phyloP scores from a whole-genome alignment of 2,797 vertebrate species.

The Neostethus bicornis region DNA sequence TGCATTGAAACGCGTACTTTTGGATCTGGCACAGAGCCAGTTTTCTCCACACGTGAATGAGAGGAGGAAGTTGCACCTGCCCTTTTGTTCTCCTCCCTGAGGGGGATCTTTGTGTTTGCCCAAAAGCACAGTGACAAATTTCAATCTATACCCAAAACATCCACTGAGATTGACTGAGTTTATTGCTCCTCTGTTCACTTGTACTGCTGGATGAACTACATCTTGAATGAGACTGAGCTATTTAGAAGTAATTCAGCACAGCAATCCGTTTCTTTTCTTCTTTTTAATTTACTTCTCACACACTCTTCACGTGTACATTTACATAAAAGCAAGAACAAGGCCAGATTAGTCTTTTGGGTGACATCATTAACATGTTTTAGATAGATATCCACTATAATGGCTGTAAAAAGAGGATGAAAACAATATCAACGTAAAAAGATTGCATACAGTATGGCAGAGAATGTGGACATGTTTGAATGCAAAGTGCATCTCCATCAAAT shows the following conservation, averaged over 20 bases:
- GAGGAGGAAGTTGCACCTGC: slow-evolving; percentile 91
- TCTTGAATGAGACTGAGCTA: slow-evolving; percentile 49
- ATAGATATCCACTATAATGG: slow-evolving; percentile 86
- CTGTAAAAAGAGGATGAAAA: slow-evolving; percentile 80
- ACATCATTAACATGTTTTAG: slow-evolving; percentile 82
- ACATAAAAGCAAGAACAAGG: slow-evolving; percentile 48
- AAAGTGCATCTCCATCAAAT: slow-evolving; percentile 85
- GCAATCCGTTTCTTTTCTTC: slow-evolving; percentile 14
- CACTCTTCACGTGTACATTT: not conserved
- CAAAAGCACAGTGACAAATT: slow-evolving; percentile 86
- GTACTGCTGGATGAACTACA: slow-evolving; percentile 47
- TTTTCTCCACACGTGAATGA: slow-evolving; percentile 81
- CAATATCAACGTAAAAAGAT: slow-evolving; percentile 90
- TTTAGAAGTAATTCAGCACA: slow-evolving; percentile 41
- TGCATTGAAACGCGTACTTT: slow-evolving; percentile 60
- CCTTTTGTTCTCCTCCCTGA: slow-evolving; percentile 86
- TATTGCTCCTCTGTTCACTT: slow-evolving; percentile 74
- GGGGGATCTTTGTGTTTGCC: slow-evolving; percentile 87
- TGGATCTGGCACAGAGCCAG: slow-evolving; percentile 60
- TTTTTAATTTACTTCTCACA: slow-evolving; percentile 54
- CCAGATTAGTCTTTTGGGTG: slow-evolving; percentile 83
- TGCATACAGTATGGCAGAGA: slow-evolving; percentile 86
- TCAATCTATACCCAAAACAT: slow-evolving; percentile 83
- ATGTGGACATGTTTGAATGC: slow-evolving; percentile 88
- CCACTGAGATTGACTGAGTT: slow-evolving; percentile 81